Evolutionary conservation across 1,140 invertebrate genomes (phyloP).

Genomic region (Triops longicaudatus): DNA sequence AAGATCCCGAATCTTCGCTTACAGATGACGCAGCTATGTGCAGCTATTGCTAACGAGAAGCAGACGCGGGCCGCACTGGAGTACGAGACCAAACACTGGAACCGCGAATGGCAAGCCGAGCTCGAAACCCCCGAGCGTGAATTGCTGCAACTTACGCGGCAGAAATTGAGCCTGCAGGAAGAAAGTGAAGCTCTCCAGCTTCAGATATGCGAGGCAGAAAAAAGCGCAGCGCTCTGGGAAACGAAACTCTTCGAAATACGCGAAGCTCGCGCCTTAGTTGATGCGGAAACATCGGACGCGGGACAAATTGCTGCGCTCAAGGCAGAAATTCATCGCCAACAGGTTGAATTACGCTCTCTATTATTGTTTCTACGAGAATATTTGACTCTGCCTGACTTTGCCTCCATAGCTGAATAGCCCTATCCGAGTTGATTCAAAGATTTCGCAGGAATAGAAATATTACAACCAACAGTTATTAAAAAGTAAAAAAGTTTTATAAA

Average conservation of each 20-base stretch:
- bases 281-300: conserved; percentile 25
- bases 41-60: conserved; percentile 49
- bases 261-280: conserved; percentile 16
- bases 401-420: too few relatives aligned
- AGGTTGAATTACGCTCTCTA: background rate
- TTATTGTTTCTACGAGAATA: background rate
- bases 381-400: too few relatives aligned
- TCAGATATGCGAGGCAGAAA: conserved; percentile 17
- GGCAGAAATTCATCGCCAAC: conserved; percentile 24
- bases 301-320: conserved; percentile 18
- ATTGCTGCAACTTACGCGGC: conserved; percentile 15
- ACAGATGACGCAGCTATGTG: conserved; percentile 50
- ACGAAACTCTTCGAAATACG: conserved; percentile 23
- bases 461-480: too few relatives aligned
- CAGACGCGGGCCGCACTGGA: conserved; percentile 52
- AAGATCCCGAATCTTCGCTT: conserved; percentile 50
- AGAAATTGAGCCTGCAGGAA: background rate
- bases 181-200: conserved; percentile 18
- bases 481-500: too few relatives aligned
- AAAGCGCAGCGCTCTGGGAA: conserved; percentile 23
- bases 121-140: conserved; percentile 38
- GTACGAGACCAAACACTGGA: conserved; percentile 48
- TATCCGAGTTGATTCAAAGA: too few relatives aligned
- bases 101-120: conserved; percentile 46
- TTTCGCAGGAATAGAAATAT: too few relatives aligned